Conservation (phyloP, 2,113 vertebrate species). For the Osmerus eperlanus region DNA sequence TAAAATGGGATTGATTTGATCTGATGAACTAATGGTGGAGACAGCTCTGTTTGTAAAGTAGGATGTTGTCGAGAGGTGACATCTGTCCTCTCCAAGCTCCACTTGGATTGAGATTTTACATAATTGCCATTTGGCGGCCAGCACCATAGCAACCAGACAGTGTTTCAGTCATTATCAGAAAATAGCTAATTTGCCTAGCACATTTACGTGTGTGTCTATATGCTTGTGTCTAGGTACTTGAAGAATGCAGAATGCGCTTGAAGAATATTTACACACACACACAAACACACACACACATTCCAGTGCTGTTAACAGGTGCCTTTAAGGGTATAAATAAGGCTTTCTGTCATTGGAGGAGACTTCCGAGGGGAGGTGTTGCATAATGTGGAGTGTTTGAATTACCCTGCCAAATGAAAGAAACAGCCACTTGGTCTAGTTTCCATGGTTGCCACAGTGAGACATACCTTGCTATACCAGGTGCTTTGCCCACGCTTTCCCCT, state of each 20-base stretch:
- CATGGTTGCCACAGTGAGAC: constrained; percentile 56
- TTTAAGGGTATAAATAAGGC: constrained; percentile 47
- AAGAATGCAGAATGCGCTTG: background rate
- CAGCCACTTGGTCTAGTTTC: constrained; percentile 53
- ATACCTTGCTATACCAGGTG: constrained; percentile 60
- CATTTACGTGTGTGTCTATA: constrained; percentile 12
- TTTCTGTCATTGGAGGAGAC: constrained; percentile 9
- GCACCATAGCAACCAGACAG: constrained; percentile 22
- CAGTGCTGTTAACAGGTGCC: constrained; percentile 40
- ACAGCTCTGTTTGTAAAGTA: no score
- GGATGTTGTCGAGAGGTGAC: background rate
- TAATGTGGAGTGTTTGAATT: constrained; percentile 26
- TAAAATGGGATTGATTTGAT: background rate
- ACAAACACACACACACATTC: constrained; percentile 1
- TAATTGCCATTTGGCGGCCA: background rate
- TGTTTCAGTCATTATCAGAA: constrained; percentile 6
- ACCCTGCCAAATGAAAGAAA: constrained; percentile 45
- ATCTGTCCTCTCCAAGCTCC: background rate
- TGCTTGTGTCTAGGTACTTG: background rate
- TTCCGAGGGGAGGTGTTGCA: constrained; percentile 25
- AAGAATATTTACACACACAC: background rate
- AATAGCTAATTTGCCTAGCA: constrained; percentile 1
- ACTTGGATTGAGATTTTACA: constrained; percentile 9
- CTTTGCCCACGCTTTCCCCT: constrained; percentile 2
- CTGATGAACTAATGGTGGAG: no score